Percentiles rank a stretch among this genome's conserved stretches.
These are phyloP conservation scores for Arctopsyche grandis DNA, from an alignment of 1,140 invertebrate genomes.

Conservation along the genomic window DNA sequence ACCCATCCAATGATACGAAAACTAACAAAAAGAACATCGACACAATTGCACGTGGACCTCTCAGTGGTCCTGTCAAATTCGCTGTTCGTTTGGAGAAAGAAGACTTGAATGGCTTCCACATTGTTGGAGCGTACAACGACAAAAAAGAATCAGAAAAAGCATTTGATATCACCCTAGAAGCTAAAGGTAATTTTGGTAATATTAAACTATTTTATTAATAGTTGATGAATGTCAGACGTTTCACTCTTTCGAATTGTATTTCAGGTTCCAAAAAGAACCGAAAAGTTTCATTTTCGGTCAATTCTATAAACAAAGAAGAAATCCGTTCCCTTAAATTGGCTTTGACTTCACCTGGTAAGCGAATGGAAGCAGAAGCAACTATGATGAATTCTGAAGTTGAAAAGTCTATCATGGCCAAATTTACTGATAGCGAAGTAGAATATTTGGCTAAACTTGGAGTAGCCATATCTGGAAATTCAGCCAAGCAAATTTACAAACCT, in stretches of 20 bases:
- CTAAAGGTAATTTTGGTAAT: constrained; percentile 61
- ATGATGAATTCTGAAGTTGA: constrained; percentile 64
- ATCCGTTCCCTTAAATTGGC: constrained; percentile 67
- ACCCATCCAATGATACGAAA: constrained; percentile 29
- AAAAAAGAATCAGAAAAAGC: constrained; percentile 57
- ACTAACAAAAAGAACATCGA: background rate
- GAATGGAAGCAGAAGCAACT: constrained; percentile 64
- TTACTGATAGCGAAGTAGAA: background rate
- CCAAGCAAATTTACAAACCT: background rate
- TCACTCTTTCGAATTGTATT: constrained; percentile 19
- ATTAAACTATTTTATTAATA: too few relatives aligned
- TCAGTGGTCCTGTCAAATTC: constrained; percentile 72
- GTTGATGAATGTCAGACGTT: too few relatives aligned
- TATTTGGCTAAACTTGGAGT: constrained; percentile 27
- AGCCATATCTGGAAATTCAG: background rate
- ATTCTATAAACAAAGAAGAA: constrained; percentile 62
- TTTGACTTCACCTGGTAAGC: constrained; percentile 71
- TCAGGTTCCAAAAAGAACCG: constrained; percentile 73
- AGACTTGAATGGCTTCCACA: constrained; percentile 72
- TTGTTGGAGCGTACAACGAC: constrained; percentile 63
- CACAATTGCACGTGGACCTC: constrained; percentile 66
- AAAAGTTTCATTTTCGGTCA: constrained; percentile 66
- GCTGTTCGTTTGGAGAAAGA: constrained; percentile 72
- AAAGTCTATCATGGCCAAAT: background rate
- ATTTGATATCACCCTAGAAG: constrained; percentile 75